Percentiles rank a stretch among this genome's conserved stretches.
phyloP scores from a whole-genome alignment of 2,797 vertebrate genomes.

The Oryzias dopingdopingensis region DNA sequence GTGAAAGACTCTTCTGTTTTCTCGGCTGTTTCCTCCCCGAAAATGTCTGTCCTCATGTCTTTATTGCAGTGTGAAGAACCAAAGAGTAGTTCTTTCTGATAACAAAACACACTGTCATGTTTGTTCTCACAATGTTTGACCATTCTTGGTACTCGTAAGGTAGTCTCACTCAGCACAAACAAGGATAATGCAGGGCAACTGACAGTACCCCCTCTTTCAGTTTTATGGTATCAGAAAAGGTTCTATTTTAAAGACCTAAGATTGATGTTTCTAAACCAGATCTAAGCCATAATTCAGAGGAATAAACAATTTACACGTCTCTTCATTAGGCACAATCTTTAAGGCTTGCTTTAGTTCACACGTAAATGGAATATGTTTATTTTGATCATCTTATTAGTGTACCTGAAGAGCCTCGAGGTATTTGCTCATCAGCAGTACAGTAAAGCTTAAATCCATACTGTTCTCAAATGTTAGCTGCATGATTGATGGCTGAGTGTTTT shows the following conservation, averaged over 20 bases:
- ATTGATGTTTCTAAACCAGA: too few species aligned
- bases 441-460: too few species aligned
- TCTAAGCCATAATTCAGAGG: too few species aligned
- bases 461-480: too few species aligned
- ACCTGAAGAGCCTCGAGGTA: too few species aligned
- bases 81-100: slow-evolving; percentile 69
- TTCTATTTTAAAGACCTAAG: too few species aligned
- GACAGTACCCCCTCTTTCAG: not conserved
- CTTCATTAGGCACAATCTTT: too few species aligned
- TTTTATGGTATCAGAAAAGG: not conserved
- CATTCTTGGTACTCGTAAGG: slow-evolving; percentile 14
- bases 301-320: too few species aligned
- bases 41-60: slow-evolving; percentile 47
- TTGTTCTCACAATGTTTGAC: slow-evolving; percentile 36
- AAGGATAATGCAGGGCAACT: slow-evolving; percentile 4
- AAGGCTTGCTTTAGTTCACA: too few species aligned
- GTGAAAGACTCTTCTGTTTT: slow-evolving; percentile 49
- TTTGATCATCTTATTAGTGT: too few species aligned
- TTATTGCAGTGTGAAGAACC: slow-evolving; percentile 72
- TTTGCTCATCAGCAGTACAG: too few species aligned
- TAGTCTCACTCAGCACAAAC: slow-evolving; percentile 15
- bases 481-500: not conserved
- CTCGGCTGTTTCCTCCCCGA: slow-evolving; percentile 61
- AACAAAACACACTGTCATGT: slow-evolving; percentile 29
- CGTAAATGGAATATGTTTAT: too few species aligned